Conservation (phyloP, 2,113 vertebrate species). For the Symphodus melops region DNA sequence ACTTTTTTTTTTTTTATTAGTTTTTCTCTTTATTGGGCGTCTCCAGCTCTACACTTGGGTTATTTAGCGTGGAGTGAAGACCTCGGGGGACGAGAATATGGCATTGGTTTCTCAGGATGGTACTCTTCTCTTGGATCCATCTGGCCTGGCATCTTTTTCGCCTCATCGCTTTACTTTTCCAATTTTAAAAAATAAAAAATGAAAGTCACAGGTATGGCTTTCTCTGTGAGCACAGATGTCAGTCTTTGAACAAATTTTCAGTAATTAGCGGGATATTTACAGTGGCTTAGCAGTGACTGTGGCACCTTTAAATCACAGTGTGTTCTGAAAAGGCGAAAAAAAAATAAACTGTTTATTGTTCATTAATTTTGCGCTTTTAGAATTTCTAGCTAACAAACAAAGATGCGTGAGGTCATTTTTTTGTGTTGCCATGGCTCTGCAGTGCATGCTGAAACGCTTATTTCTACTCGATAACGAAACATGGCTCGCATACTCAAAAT, state of each 20-base stretch:
- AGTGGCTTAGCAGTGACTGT: constrained; percentile 51
- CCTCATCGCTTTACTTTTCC: constrained; percentile 65
- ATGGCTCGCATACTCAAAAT: constrained; percentile 65
- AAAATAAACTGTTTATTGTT: constrained; percentile 50
- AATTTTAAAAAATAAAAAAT: constrained; percentile 65
- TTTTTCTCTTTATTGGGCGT: constrained; percentile 66
- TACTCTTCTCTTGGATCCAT: constrained; percentile 63
- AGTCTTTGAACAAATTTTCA: constrained; percentile 62
- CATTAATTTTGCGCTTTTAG: constrained; percentile 24
- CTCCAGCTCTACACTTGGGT: constrained; percentile 50
- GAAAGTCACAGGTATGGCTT: constrained; percentile 68
- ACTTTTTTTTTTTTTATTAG: constrained; percentile 69
- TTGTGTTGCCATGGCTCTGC: constrained; percentile 44
- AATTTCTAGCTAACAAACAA: constrained; percentile 31
- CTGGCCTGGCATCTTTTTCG: constrained; percentile 68
- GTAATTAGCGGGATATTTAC: constrained; percentile 67
- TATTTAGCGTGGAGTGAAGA: constrained; percentile 58
- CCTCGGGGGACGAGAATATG: constrained; percentile 49
- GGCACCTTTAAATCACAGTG: constrained; percentile 59
- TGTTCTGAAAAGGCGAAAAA: constrained; percentile 39
- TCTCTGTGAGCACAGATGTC: constrained; percentile 67
- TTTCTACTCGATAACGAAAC: constrained; percentile 59
- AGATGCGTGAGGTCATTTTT: constrained; percentile 33
- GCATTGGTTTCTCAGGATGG: constrained; percentile 56
- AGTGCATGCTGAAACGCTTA: constrained; percentile 30